Evolutionary conservation across 2,113 vertebrate species (phyloP), one percentile per base, ranked within the genome.

Genomic region (Colistium nudipinnis): DNA sequence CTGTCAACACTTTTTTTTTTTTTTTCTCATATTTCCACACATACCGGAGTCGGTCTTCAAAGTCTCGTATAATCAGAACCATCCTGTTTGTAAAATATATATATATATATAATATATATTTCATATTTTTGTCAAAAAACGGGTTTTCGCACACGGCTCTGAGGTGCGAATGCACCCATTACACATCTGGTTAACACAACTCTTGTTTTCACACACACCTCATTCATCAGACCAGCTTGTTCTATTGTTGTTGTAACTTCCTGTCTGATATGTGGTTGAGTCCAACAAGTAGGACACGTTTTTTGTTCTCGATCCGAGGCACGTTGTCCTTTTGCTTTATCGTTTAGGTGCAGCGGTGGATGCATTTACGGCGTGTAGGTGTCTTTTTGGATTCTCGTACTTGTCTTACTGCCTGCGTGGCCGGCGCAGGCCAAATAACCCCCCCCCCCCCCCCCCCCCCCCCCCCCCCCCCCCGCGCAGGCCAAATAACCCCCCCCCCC

Each of bases 101-200:
- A 44, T n/a, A 24, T 52, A 14, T 7, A 33, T 19, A 7, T 48
- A 61, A 56, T 70, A 67, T 63, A 76, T 63, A 57, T 63, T 80
- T 69, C 69, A 65, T 61, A 60, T 49, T 43, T 33, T 22, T 51
- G 22, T 28, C 28, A 14, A 44, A 67, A 69, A 27, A n/a, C n/a
- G n/a, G 22, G 35, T 20, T 66, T 31, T 36, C 28, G 57, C 73
- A 76, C 73, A 54, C 36, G n/a, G 56, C 3, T 17, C 16, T 28
- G 19, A 67, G 47, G 56, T 44, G 44, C 33, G 49, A 71, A 22
- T 27, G 17, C 25, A 25, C 47, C 8, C 14, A 25, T 4, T 31
- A 38, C 33, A 56, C 60, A 70, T 78, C 47, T 66, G 68, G 48
- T 72, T 55, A 35, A 55, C 33, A 41, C 33, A 14, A 1, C 20